Evolutionary conservation across 1,140 invertebrate genomes (phyloP), one percentile per base, ranked within the genome.

Genomic region (Lanistes nyassanus): DNA sequence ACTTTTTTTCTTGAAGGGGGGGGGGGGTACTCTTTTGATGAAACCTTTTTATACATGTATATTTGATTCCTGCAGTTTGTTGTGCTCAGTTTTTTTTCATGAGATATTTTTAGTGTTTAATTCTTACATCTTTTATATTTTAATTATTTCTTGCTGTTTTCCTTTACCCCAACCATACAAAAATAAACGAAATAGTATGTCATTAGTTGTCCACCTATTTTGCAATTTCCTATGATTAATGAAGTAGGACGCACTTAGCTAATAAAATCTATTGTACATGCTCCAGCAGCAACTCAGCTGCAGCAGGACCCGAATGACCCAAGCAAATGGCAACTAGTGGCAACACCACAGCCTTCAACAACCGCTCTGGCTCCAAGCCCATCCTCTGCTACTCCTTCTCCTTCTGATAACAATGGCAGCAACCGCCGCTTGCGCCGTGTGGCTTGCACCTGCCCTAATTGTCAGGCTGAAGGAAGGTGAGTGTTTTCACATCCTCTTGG

Each of bases 371-470:
- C 81, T 66, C 76, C 83, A 29, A 77, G 79, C 39, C 73, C 76
- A 66, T n/a, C 60, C 37, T 16, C 76, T 5, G 66, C 58, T 77
- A 83, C 77, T 31, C 84, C 76, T 73, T 75, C 81, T 31, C 83
- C 80, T 60, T 72, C 72, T 37, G 23, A 64, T n/a, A 11, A 78
- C 13, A 83, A 76, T 31, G 82, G 72, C 72, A 71, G 83, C 34
- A 83, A 79, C 62, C 86, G 79, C 74, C 79, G 94, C 31, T 84
- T 94, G 9, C 89, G 96, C 74, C 89, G 97, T 53, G 95, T 98
- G 2, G 97, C 97, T 13, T 99, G 97, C 88, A 97, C 96, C 0
- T 99, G 97, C 90, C 97, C 97, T 0, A 98, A 99, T 88, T 99
- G 97, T 87, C 93, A 94, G 64, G 95, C 97, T 82, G 94, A 94